Conservation (phyloP, 2,888 invertebrate species). For the Limnephilus rhombicus region DNA sequence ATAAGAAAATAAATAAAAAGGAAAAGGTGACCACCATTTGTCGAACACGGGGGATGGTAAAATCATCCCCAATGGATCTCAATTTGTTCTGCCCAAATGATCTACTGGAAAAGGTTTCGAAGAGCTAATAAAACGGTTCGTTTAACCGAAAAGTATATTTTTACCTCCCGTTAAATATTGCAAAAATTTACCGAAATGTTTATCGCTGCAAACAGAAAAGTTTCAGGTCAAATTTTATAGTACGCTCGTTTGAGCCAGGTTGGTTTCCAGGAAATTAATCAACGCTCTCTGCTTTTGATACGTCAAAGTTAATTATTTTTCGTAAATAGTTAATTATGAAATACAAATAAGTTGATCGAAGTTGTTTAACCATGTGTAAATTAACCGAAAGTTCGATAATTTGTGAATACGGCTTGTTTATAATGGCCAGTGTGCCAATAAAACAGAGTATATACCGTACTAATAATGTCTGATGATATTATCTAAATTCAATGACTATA, state of each 20-base stretch:
- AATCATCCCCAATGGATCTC: slow-evolving; percentile 52
- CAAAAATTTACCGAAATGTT: neutral
- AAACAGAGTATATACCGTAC: too few species aligned
- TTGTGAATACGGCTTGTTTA: neutral
- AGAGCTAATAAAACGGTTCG: slow-evolving; percentile 38
- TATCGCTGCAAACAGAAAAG: neutral
- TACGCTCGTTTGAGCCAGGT: neutral
- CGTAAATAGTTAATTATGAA: neutral
- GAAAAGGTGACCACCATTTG: neutral
- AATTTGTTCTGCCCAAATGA: slow-evolving; percentile 39
- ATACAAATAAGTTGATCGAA: neutral
- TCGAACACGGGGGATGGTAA: slow-evolving; percentile 24
- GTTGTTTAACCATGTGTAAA: neutral
- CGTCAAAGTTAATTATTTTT: neutral
- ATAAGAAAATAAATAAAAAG: neutral
- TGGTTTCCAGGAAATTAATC: neutral
- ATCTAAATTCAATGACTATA: too few species aligned
- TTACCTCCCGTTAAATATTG: neutral
- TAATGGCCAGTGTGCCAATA: too few species aligned
- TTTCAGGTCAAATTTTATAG: neutral
- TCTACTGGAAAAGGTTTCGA: neutral
- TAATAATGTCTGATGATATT: too few species aligned
- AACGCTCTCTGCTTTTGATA: neutral
- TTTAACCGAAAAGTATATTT: slow-evolving; percentile 35
- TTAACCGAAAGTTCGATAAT: neutral